Percentiles rank a stretch among this genome's conserved stretches.
Conservation (phyloP, 2,888 invertebrate genomes). For the Calameuta idolon region DNA sequence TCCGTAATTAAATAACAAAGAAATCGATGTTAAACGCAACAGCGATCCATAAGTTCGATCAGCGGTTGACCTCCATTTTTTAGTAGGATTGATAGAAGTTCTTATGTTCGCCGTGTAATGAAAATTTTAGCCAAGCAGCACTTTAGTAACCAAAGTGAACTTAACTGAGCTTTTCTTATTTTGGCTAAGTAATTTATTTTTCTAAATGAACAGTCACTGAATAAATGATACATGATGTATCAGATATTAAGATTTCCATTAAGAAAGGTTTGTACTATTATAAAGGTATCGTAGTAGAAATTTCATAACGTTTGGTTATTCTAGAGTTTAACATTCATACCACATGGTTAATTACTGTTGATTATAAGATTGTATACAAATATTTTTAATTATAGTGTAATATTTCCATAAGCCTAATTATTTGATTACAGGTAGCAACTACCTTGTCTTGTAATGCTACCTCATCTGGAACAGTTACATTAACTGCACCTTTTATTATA, state of each 20-base stretch:
- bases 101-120: constrained; percentile 43
- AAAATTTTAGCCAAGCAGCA: constrained; percentile 13
- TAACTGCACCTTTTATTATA: background rate
- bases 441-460: background rate
- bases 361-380: background rate
- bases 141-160: background rate
- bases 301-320: background rate
- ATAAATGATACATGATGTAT: background rate
- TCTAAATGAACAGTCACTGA: background rate
- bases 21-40: constrained; percentile 36
- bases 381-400: background rate
- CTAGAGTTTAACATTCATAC: background rate
- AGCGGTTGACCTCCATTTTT: constrained; percentile 53
- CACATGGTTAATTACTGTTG: background rate
- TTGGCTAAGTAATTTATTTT: background rate
- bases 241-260: background rate
- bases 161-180: background rate
- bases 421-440: background rate
- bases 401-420: background rate
- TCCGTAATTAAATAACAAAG: constrained; percentile 22
- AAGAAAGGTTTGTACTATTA: background rate
- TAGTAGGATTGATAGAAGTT: constrained; percentile 42
- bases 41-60: constrained; percentile 31
- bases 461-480: background rate
- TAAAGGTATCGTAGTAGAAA: background rate